Conservation (phyloP, 2,113 vertebrate species). For the Morone chrysops region DNA sequence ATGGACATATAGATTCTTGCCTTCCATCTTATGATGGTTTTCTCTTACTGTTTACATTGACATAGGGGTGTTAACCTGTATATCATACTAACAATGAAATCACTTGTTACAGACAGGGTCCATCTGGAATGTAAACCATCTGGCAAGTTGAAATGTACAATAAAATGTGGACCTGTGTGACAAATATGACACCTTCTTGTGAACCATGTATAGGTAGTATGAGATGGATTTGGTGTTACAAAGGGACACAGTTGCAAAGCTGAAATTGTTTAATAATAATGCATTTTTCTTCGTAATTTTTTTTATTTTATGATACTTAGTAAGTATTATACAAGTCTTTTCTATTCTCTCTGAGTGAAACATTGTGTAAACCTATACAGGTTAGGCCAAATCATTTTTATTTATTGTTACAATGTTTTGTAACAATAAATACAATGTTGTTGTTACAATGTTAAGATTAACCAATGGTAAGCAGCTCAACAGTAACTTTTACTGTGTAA, state of each 20-base stretch:
- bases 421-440: too few relatives aligned
- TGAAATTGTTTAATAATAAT: too few relatives aligned
- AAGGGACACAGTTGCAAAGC: background rate
- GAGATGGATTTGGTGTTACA: background rate
- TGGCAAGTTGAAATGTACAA: background rate
- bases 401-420: background rate
- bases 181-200: background rate
- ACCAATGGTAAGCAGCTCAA: background rate
- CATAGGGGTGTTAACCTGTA: background rate
- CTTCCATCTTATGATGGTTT: background rate
- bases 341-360: background rate
- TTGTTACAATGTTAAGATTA: background rate
- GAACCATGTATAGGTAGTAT: background rate
- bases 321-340: background rate
- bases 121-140: background rate
- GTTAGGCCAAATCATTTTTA: background rate
- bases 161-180: background rate
- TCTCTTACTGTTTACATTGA: background rate
- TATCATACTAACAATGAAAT: conserved; percentile 1
- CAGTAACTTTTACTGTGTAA: background rate
- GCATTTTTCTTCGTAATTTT: background rate
- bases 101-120: background rate
- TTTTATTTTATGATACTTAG: too few relatives aligned
- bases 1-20: background rate
- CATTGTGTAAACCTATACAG: background rate